These are phyloP conservation scores for Litoditis marina DNA, from an alignment of 2,888 invertebrate genomes.

Conservation along the genomic window DNA sequence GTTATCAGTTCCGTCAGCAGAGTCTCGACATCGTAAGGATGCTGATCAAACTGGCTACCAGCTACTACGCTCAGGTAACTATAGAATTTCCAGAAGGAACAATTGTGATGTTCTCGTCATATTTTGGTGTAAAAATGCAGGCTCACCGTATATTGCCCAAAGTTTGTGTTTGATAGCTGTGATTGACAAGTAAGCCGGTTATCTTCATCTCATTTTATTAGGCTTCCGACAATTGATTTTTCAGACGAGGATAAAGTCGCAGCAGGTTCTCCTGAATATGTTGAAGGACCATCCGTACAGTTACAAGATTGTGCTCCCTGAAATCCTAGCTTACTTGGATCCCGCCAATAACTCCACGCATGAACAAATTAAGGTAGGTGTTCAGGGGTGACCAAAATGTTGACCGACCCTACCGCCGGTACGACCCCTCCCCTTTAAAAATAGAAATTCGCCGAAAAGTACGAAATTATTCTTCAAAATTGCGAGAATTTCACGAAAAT, in stretches of 20 bases:
- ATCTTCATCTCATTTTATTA: too few relatives aligned
- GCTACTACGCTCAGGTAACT: constrained; percentile 68
- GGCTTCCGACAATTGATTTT: constrained; percentile 1
- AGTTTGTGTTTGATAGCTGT: too few relatives aligned
- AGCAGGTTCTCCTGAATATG: constrained; percentile 28
- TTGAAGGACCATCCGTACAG: constrained; percentile 71
- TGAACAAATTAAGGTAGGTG: constrained; percentile 71
- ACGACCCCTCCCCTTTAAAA: too few relatives aligned
- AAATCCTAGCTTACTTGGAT: constrained; percentile 68
- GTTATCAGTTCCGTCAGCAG: too few relatives aligned
- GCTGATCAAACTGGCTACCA: constrained; percentile 70
- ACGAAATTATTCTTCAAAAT: too few relatives aligned
- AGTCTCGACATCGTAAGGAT: too few relatives aligned
- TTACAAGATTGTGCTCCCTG: constrained; percentile 71
- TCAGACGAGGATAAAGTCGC: constrained; percentile 39
- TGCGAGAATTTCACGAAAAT: too few relatives aligned
- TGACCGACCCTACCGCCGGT: too few relatives aligned
- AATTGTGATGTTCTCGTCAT: neutral
- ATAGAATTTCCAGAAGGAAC: too few relatives aligned
- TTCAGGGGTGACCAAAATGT: neutral
- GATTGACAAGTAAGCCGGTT: too few relatives aligned
- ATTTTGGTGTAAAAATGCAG: neutral
- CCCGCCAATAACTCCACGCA: constrained; percentile 70
- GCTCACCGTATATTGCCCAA: too few relatives aligned
- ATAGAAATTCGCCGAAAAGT: too few relatives aligned